Conservation (phyloP, 2,113 vertebrate genomes). For the Xiphias gladius region DNA sequence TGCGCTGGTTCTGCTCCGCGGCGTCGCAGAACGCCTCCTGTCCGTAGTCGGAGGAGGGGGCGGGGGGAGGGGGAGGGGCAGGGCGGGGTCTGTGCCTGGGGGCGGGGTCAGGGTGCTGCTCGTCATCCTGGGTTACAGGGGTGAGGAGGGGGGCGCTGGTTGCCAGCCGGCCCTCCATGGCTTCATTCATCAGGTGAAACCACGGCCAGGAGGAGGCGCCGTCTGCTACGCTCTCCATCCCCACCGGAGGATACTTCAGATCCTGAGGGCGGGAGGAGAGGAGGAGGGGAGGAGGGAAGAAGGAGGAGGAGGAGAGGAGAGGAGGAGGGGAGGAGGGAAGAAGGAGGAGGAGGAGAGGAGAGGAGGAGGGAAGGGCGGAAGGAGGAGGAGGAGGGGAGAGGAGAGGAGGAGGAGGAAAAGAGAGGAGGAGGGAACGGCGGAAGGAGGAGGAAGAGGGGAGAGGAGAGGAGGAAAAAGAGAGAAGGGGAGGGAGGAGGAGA, state of each 20-base stretch:
- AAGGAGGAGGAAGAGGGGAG: too few relatives aligned
- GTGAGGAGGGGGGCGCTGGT: slow-evolving; percentile 72
- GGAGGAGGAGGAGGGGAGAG: background rate
- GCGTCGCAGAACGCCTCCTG: slow-evolving; percentile 43
- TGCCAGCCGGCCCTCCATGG: slow-evolving; percentile 80
- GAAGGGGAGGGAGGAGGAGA: background rate
- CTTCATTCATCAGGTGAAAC: slow-evolving; percentile 85
- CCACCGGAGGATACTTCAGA: slow-evolving; percentile 81
- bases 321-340: too few relatives aligned
- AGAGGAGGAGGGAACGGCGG: too few relatives aligned
- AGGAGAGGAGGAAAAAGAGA: too few relatives aligned
- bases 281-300: background rate
- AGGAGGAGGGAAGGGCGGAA: too few relatives aligned
- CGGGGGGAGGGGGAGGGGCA: slow-evolving; percentile 4
- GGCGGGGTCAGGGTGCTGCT: slow-evolving; percentile 39
- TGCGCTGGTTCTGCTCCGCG: slow-evolving; percentile 36
- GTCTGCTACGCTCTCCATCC: slow-evolving; percentile 75
- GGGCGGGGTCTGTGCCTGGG: slow-evolving; percentile 50
- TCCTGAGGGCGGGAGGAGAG: slow-evolving; percentile 75
- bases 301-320: background rate
- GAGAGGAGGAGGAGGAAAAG: too few relatives aligned
- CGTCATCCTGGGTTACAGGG: slow-evolving; percentile 67
- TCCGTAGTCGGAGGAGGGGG: slow-evolving; percentile 53
- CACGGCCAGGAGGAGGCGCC: slow-evolving; percentile 83
- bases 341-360: too few relatives aligned